Conservation (phyloP, 2,113 vertebrate species). For the Nyctibius bracteatus region DNA sequence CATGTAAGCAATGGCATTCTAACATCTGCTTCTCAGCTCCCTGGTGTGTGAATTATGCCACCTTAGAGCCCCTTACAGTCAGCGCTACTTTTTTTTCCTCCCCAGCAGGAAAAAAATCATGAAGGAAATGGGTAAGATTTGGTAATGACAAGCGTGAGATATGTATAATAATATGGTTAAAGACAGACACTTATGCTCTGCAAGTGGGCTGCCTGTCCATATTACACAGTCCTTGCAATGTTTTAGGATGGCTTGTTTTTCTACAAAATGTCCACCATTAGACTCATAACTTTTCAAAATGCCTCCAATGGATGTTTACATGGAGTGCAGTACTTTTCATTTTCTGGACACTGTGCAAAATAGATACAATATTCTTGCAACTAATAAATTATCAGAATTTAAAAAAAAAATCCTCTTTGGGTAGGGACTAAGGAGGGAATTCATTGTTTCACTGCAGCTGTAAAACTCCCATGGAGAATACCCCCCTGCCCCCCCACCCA, state of each 20-base stretch:
- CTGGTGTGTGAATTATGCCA: background rate
- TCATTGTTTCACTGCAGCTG: constrained; percentile 5
- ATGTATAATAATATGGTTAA: background rate
- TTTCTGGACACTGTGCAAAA: background rate
- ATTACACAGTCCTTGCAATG: background rate
- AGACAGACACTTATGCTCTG: background rate
- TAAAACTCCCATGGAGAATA: background rate
- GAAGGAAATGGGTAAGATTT: background rate
- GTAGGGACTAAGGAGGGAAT: background rate
- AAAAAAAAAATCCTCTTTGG: background rate
- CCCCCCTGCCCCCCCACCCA: background rate
- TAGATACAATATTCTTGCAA: background rate
- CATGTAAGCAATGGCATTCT: background rate
- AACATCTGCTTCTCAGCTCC: background rate
- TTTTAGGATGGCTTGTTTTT: background rate
- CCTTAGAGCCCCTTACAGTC: background rate
- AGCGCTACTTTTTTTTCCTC: background rate
- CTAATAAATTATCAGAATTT: background rate
- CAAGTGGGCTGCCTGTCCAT: background rate
- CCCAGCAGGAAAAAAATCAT: background rate
- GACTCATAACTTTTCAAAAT: background rate
- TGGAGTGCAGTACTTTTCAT: fast-evolving
- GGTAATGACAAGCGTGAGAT: background rate
- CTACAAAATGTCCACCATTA: background rate
- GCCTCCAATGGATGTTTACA: background rate